These are phyloP conservation scores for Oikopleura albicans DNA, from an alignment of 23 tunicate species.

Conservation along the genomic window DNA sequence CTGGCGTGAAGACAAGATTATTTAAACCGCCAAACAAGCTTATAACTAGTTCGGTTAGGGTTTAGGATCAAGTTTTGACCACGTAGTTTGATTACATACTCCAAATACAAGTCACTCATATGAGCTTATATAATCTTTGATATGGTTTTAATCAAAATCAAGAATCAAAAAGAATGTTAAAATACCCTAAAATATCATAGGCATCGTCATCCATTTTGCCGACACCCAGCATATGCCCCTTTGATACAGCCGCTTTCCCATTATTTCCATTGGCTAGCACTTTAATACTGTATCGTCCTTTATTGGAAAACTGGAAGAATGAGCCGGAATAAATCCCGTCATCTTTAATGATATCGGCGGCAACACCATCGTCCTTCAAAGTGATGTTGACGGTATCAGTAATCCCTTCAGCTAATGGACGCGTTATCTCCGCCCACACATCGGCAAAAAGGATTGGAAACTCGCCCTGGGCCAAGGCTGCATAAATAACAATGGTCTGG, in stretches of 20 bases:
- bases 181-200: not conserved
- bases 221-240: slow-evolving; percentile 7
- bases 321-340: slow-evolving; percentile 82
- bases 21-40: too few species aligned
- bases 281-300: slow-evolving; percentile 79
- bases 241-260: slow-evolving; percentile 1
- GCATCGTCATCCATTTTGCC: not conserved
- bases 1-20: too few species aligned
- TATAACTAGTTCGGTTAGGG: too few species aligned
- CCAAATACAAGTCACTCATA: too few species aligned
- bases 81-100: too few species aligned
- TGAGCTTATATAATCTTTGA: too few species aligned
- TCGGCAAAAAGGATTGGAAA: slow-evolving; percentile 46
- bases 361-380: slow-evolving; percentile 44
- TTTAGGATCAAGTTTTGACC: too few species aligned
- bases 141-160: too few species aligned
- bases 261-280: slow-evolving; percentile 20
- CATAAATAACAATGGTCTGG: slow-evolving; percentile 54
- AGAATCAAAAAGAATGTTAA: too few species aligned
- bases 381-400: slow-evolving; percentile 23
- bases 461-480: slow-evolving; percentile 41
- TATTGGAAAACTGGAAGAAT: slow-evolving; percentile 37
- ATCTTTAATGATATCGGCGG: slow-evolving; percentile 50
- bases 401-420: slow-evolving; percentile 34
- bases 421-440: slow-evolving; percentile 44